Evolutionary conservation across 2,113 vertebrate species (phyloP).

Genomic region (Peromyscus leucopus): DNA sequence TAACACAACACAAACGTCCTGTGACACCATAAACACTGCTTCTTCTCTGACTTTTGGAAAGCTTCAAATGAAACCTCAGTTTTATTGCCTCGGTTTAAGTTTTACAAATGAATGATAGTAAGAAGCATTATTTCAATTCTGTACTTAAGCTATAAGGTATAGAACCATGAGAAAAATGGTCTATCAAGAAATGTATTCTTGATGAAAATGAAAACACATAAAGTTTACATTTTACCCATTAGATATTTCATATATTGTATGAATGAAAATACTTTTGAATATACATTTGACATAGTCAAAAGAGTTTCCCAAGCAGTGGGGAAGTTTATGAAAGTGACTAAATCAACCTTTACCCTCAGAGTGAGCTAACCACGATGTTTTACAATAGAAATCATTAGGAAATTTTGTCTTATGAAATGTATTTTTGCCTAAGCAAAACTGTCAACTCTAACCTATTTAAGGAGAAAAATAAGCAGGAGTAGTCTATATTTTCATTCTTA

Average conservation of each 20-base stretch:
- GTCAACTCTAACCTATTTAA: constrained; percentile 27
- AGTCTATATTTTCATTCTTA: constrained; percentile 46
- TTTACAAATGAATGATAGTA: not conserved
- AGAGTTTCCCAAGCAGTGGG: not conserved
- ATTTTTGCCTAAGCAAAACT: constrained; percentile 57
- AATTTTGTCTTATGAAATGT: constrained; percentile 67
- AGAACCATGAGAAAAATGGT: constrained; percentile 5
- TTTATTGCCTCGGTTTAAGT: not conserved
- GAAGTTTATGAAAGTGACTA: not conserved
- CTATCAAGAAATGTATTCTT: not conserved
- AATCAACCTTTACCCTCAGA: constrained; percentile 32
- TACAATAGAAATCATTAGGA: constrained; percentile 54
- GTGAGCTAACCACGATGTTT: constrained; percentile 38
- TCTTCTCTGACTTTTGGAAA: not conserved
- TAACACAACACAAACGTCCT: not conserved
- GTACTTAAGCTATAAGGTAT: not conserved
- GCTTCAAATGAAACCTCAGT: not conserved
- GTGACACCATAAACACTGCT: not conserved
- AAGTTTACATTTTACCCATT: not conserved
- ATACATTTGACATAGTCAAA: not conserved
- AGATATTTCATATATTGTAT: not conserved
- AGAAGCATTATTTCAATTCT: constrained; percentile 28
- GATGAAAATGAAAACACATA: constrained; percentile 16
- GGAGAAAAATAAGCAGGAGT: constrained; percentile 17
- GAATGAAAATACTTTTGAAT: not conserved